Percentiles rank a stretch among this genome's conserved stretches.
phyloP scores from a whole-genome alignment of 2,888 invertebrate genomes.

The Spodoptera picta region DNA sequence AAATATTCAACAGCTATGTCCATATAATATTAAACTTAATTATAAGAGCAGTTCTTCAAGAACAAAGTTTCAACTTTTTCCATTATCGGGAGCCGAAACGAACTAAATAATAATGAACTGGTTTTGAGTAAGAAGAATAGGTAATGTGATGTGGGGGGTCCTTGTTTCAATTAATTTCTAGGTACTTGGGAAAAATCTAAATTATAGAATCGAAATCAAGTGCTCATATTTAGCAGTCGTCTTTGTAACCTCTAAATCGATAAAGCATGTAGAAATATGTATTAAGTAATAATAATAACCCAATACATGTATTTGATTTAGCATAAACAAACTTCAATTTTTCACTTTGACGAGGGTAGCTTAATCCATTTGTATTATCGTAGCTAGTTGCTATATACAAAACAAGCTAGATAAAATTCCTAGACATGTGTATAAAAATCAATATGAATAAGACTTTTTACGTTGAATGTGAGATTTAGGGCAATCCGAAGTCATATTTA shows the following conservation, averaged over 20 bases:
- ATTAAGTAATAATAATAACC: too few species aligned
- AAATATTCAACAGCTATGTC: constrained; percentile 1
- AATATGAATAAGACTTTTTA: too few species aligned
- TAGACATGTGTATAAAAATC: too few species aligned
- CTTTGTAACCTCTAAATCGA: too few species aligned
- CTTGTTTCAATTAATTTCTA: too few species aligned
- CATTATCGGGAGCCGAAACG: constrained; percentile 14
- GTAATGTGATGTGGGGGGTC: not conserved
- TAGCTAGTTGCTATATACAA: constrained; percentile 2
- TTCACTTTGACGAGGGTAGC: constrained; percentile 27
- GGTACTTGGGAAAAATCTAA: too few species aligned
- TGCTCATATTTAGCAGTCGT: too few species aligned
- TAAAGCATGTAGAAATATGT: too few species aligned
- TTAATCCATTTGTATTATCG: constrained; percentile 47
- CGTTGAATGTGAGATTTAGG: too few species aligned
- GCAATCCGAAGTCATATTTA: too few species aligned
- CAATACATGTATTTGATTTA: constrained; percentile 2
- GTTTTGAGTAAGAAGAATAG: constrained; percentile 7
- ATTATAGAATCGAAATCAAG: too few species aligned
- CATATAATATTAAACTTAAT: constrained; percentile 8
- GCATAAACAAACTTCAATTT: constrained; percentile 11
- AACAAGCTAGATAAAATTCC: too few species aligned
- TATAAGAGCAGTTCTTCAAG: constrained; percentile 14
- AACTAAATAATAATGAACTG: constrained; percentile 14
- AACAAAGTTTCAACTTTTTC: constrained; percentile 19